Conservation (phyloP, 2,113 vertebrate species). For the Pyxicephalus adspersus region DNA sequence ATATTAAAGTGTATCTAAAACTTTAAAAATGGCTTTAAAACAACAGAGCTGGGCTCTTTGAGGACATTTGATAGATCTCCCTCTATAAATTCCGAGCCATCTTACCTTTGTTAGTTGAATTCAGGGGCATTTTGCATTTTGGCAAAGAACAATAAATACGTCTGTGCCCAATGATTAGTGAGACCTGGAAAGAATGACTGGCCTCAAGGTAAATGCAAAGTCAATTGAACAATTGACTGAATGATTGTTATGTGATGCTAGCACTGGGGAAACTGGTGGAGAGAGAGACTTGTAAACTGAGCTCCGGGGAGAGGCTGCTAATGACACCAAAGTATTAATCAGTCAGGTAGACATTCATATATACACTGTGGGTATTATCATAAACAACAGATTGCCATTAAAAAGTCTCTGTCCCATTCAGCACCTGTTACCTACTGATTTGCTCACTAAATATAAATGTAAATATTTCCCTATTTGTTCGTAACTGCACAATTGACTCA, state of each 20-base stretch:
- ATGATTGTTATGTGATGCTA: conserved; percentile 26
- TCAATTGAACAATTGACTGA: conserved; percentile 44
- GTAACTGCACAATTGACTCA: too few relatives aligned
- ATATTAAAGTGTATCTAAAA: not conserved
- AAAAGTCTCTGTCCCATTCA: not conserved
- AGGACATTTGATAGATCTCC: not conserved
- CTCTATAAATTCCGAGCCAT: not conserved
- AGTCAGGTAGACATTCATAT: not conserved
- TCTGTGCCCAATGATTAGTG: conserved; percentile 23
- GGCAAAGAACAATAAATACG: conserved; percentile 27
- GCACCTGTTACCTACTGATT: not conserved
- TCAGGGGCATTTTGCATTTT: conserved; percentile 26
- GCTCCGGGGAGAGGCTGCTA: not conserved
- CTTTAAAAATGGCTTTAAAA: too few relatives aligned
- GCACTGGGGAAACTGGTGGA: conserved; percentile 4
- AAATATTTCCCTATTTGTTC: too few relatives aligned
- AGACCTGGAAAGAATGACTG: conserved; percentile 31
- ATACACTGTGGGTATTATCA: too few relatives aligned
- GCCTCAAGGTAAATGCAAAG: conserved; percentile 42
- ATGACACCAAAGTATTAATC: conserved; percentile 20
- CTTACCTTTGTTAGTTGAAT: conserved; percentile 33
- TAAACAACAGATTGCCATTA: not conserved
- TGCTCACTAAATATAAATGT: too few relatives aligned
- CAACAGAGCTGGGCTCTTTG: too few relatives aligned
- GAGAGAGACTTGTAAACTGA: conserved; percentile 26